Conservation (phyloP, 2,888 invertebrate genomes). For the Theodoxus fluviatilis region DNA sequence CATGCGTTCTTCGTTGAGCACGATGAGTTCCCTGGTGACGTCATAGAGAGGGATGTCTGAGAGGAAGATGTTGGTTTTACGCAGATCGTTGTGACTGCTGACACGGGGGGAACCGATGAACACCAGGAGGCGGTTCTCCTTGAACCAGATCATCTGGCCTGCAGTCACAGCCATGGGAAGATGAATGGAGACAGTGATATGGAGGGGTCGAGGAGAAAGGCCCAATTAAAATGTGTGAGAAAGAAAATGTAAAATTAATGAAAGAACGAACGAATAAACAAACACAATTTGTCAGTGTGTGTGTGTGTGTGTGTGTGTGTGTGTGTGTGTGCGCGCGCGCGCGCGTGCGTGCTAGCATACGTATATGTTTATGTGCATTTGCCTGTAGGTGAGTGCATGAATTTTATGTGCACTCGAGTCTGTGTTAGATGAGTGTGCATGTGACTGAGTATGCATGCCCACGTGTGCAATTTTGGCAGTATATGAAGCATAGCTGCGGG, state of each 20-base stretch:
- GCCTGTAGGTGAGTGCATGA: too few relatives aligned
- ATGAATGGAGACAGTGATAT: neutral
- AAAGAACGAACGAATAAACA: neutral
- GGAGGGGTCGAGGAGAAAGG: neutral
- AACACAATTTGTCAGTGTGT: neutral
- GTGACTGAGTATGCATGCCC: too few relatives aligned
- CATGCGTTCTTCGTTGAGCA: constrained; percentile 62
- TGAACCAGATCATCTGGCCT: constrained; percentile 61
- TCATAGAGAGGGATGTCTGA: constrained; percentile 63
- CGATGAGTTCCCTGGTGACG: constrained; percentile 59
- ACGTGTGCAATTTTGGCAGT: too few relatives aligned
- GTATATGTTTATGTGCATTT: too few relatives aligned
- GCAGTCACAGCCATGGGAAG: too few relatives aligned
- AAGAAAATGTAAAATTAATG: neutral
- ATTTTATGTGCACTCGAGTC: too few relatives aligned
- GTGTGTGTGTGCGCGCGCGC: too few relatives aligned
- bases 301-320: too few relatives aligned
- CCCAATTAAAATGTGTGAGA: neutral
- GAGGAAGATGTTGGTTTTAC: constrained; percentile 55
- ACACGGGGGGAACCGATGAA: constrained; percentile 61
- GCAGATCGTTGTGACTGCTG: constrained; percentile 54
- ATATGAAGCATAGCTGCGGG: too few relatives aligned
- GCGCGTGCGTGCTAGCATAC: too few relatives aligned
- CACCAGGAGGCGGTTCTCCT: constrained; percentile 49
- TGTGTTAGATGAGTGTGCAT: too few relatives aligned